Evolutionary conservation across 2,113 vertebrate genomes (phyloP).

Genomic region (Neofelis nebulosa): DNA sequence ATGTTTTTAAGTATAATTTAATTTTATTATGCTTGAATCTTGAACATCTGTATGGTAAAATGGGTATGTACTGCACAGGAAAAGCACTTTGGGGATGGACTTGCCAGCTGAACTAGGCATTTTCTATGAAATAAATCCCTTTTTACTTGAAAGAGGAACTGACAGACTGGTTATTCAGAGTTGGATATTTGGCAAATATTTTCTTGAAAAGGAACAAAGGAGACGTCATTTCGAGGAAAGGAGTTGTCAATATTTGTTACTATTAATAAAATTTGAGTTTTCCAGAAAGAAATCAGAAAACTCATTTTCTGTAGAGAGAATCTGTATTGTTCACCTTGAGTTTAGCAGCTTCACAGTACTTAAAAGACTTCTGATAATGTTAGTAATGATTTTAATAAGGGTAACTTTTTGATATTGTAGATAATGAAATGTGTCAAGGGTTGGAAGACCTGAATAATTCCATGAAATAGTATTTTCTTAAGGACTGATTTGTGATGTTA

Average conservation of each 20-base stretch:
- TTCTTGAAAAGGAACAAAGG: constrained; percentile 3
- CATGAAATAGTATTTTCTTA: constrained; percentile 18
- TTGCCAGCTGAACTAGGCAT: not conserved
- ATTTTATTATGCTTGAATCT: not conserved
- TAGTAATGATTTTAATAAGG: not conserved
- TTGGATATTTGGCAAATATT: not conserved
- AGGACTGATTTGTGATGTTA: not conserved
- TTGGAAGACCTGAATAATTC: not conserved
- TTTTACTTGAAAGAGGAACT: not conserved
- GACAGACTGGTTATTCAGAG: not conserved
- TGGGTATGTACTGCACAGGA: not conserved
- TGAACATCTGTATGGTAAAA: not conserved
- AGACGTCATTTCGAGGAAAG: not conserved
- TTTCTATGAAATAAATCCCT: not conserved
- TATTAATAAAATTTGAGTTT: not conserved
- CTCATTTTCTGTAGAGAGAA: not conserved
- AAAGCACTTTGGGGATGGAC: not conserved
- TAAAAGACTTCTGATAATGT: not conserved
- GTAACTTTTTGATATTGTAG: not conserved
- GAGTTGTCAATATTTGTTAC: not conserved
- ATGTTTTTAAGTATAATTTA: not conserved
- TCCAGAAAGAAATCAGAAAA: not conserved
- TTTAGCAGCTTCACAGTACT: not conserved
- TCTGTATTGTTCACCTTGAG: not conserved
- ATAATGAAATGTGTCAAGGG: not conserved